phyloP scores from a whole-genome alignment of 2,888 invertebrate genomes.

The Rosalia funebris region DNA sequence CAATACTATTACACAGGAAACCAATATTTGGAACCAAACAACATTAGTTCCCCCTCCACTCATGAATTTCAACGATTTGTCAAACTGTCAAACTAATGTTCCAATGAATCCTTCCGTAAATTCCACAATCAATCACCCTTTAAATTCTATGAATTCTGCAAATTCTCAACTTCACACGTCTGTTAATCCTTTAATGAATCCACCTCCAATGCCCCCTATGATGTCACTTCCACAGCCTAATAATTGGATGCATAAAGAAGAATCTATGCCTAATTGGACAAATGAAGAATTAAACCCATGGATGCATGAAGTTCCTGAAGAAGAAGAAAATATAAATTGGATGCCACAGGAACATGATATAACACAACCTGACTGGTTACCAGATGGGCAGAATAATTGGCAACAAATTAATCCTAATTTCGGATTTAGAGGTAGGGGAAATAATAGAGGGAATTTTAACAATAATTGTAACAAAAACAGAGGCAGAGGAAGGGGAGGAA shows the following conservation, averaged over 20 bases:
- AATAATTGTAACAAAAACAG: conserved; percentile 12
- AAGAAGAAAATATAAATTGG: background rate
- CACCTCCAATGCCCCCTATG: conserved; percentile 13
- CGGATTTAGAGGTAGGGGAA: conserved; percentile 30
- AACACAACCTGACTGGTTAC: conserved; percentile 14
- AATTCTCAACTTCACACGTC: background rate
- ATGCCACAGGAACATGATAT: background rate
- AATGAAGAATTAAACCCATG: conserved; percentile 11
- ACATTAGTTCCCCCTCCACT: conserved; percentile 37
- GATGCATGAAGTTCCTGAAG: conserved; percentile 1
- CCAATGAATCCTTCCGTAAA: conserved; percentile 29
- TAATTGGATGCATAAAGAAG: conserved; percentile 11
- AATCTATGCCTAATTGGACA: background rate
- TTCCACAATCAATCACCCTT: background rate
- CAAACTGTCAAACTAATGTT: conserved; percentile 35
- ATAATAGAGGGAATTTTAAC: conserved; percentile 29
- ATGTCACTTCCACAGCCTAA: conserved; percentile 30
- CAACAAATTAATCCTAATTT: conserved; percentile 18
- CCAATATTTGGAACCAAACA: conserved; percentile 35
- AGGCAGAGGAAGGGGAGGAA: conserved; percentile 32
- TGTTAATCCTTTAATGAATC: conserved; percentile 14
- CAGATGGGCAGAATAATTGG: conserved; percentile 29
- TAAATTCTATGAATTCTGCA: background rate
- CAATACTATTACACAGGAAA: conserved; percentile 16
- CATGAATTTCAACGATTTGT: conserved; percentile 39